Conservation (phyloP, 2,888 invertebrate genomes). For the Dynastes maya region DNA sequence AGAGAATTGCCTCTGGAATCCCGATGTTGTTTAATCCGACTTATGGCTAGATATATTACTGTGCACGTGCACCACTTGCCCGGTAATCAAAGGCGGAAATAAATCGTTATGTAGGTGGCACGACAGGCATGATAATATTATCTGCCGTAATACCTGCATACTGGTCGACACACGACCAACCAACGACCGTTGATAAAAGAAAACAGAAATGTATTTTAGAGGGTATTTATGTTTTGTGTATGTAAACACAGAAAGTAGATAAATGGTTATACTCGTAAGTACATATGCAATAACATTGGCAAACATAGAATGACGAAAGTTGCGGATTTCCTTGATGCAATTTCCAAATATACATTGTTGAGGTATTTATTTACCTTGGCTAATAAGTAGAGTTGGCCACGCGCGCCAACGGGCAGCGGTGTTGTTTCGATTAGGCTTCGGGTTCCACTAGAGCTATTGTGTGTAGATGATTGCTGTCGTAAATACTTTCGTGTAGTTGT, state of each 20-base stretch:
- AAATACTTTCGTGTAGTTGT: too few species aligned
- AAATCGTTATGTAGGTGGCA: conserved; percentile 48
- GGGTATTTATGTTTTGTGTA: background rate
- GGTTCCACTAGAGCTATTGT: too few species aligned
- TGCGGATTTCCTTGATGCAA: too few species aligned
- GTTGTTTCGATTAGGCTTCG: too few species aligned
- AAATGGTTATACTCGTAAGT: background rate
- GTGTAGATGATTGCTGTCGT: too few species aligned
- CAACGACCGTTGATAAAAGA: background rate
- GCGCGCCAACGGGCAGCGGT: too few species aligned
- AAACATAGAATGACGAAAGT: too few species aligned
- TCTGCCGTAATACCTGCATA: conserved; percentile 44
- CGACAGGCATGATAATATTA: conserved; percentile 43
- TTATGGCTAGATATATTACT: conserved; percentile 34
- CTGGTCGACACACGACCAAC: conserved; percentile 31
- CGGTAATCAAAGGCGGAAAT: conserved; percentile 46
- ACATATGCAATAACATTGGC: too few species aligned
- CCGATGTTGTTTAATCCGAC: conserved; percentile 38
- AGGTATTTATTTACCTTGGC: too few species aligned
- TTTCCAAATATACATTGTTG: too few species aligned
- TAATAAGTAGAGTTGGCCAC: too few species aligned
- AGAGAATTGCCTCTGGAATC: conserved; percentile 39
- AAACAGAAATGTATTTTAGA: background rate
- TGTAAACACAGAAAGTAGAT: background rate
- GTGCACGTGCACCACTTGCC: conserved; percentile 39